Conservation (phyloP, 2,888 invertebrate species). For the Sarcophaga caerulescens region DNA sequence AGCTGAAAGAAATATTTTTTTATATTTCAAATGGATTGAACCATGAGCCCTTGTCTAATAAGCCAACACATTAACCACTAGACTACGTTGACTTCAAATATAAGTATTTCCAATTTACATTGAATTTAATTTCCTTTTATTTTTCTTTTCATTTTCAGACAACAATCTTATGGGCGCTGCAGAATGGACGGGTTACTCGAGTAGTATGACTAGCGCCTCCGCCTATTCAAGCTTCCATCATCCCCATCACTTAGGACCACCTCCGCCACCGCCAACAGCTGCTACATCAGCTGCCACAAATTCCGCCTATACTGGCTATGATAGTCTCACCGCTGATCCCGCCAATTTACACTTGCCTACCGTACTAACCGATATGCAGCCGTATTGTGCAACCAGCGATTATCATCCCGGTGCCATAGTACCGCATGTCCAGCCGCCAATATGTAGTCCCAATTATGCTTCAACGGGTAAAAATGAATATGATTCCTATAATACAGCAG, state of each 20-base stretch:
- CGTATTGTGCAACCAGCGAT: constrained; percentile 81
- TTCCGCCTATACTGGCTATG: constrained; percentile 73
- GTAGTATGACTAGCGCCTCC: constrained; percentile 74
- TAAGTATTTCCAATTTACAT: no score
- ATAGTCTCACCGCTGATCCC: constrained; percentile 76
- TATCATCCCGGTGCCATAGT: constrained; percentile 77
- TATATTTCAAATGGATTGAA: no score
- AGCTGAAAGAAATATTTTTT: no score
- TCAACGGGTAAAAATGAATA: constrained; percentile 76
- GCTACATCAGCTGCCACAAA: constrained; percentile 60
- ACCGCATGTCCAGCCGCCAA: constrained; percentile 72
- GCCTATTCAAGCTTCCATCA: constrained; percentile 77
- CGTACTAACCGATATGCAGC: constrained; percentile 84
- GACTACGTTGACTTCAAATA: no score
- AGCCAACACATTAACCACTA: no score
- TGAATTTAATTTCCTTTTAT: no score
- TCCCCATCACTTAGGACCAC: constrained; percentile 75
- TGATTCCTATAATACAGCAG: constrained; percentile 77
- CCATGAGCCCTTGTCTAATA: no score
- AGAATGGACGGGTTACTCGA: constrained; percentile 84
- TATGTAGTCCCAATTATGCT: constrained; percentile 76
- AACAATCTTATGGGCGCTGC: constrained; percentile 84
- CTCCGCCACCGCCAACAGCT: constrained; percentile 81
- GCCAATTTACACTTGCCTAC: constrained; percentile 83
- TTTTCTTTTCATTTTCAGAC: background rate